Percentiles rank a stretch among this genome's conserved stretches.
These are phyloP conservation scores for Petrophora chlorosata DNA, from an alignment of 2,888 invertebrate genomes.

Conservation along the genomic window DNA sequence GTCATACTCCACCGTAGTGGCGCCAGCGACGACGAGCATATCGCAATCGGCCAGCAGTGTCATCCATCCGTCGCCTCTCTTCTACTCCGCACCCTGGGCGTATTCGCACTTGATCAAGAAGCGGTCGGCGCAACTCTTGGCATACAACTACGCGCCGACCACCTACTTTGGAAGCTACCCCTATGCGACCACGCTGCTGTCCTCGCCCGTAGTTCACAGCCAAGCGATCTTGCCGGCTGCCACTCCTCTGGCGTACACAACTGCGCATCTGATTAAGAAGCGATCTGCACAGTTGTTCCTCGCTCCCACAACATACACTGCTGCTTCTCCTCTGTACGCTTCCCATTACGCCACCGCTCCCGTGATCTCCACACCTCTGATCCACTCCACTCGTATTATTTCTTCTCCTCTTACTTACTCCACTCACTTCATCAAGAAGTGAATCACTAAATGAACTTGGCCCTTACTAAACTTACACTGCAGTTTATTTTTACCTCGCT, in stretches of 20 bases:
- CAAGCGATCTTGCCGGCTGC: constrained; percentile 22
- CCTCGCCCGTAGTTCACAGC: constrained; percentile 27
- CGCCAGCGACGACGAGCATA: constrained; percentile 64
- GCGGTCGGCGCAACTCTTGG: constrained; percentile 41
- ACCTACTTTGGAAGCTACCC: constrained; percentile 34
- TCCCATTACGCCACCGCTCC: constrained; percentile 49
- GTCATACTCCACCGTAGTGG: constrained; percentile 49
- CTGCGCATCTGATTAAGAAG: constrained; percentile 52
- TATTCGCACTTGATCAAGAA: constrained; percentile 62
- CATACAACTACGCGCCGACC: constrained; percentile 38
- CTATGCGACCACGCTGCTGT: constrained; percentile 28
- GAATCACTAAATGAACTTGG: constrained; percentile 43
- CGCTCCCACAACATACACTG: constrained; percentile 46
- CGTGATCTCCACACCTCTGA: constrained; percentile 49
- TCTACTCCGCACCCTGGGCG: constrained; percentile 53
- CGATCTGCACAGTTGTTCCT: constrained; percentile 37
- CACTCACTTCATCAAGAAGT: constrained; percentile 62
- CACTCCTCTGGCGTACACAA: constrained; percentile 44
- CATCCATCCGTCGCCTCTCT: constrained; percentile 67
- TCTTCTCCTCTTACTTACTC: constrained; percentile 48
- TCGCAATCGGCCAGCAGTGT: constrained; percentile 70
- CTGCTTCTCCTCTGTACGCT: constrained; percentile 46
- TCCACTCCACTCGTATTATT: constrained; percentile 50
- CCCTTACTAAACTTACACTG: constrained; percentile 44
- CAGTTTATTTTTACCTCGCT: constrained; percentile 47